Evolutionary conservation across 2,797 vertebrate genomes (phyloP).

Genomic region (Synanceia verrucosa): DNA sequence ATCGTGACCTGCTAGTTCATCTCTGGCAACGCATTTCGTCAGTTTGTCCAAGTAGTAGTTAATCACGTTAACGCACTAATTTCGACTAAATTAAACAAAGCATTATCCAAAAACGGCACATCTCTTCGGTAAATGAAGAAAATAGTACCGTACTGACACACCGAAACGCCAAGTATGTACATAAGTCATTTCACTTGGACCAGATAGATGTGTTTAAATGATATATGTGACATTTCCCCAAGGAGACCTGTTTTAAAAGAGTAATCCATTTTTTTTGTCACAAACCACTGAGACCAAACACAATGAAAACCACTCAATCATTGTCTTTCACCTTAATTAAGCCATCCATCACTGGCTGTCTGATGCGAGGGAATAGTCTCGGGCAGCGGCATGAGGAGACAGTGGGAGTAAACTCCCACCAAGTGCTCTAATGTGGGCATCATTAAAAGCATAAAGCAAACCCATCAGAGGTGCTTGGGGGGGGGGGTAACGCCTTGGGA

Average conservation of each 20-base stretch:
- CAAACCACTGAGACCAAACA: slow-evolving; percentile 80
- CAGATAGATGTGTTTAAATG: slow-evolving; percentile 64
- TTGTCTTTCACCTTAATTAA: slow-evolving; percentile 85
- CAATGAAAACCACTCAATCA: slow-evolving; percentile 84
- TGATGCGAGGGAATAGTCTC: slow-evolving; percentile 66
- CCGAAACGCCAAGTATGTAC: slow-evolving; percentile 29
- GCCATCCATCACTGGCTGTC: slow-evolving; percentile 82
- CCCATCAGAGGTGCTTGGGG: background rate
- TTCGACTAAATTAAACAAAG: too few relatives aligned
- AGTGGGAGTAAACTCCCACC: slow-evolving; percentile 55
- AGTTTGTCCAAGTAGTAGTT: too few relatives aligned
- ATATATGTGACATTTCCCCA: slow-evolving; percentile 78
- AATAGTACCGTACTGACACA: background rate
- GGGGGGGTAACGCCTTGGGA: slow-evolving; percentile 11
- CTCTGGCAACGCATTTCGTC: too few relatives aligned
- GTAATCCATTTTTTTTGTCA: slow-evolving; percentile 73
- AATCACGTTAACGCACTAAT: too few relatives aligned
- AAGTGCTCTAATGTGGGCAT: slow-evolving; percentile 44
- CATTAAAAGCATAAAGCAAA: slow-evolving; percentile 65
- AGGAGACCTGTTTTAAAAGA: slow-evolving; percentile 75
- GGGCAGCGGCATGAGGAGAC: slow-evolving; percentile 56
- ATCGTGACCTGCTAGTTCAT: too few relatives aligned
- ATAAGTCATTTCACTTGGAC: slow-evolving; percentile 20
- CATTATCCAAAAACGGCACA: too few relatives aligned
- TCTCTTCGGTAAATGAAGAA: background rate